These are phyloP conservation scores for Muraenolepis orangiensis DNA, from an alignment of 2,797 vertebrate genomes.

Conservation along the genomic window DNA sequence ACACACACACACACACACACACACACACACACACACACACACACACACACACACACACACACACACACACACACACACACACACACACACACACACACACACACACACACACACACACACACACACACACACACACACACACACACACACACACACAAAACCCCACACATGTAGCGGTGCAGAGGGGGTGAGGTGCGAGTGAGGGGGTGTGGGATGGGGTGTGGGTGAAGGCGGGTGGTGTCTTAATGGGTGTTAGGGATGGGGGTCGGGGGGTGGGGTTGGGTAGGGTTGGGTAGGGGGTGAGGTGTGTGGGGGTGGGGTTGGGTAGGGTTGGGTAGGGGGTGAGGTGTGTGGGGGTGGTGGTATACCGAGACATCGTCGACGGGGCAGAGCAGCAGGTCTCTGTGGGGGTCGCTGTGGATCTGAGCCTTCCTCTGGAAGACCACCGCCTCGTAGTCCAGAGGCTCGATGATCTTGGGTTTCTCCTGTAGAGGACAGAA, in stretches of 20 bases:
- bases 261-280: not conserved
- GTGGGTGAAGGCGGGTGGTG: not conserved
- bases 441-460: constrained; percentile 94
- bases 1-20: no score
- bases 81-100: no score
- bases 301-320: not conserved
- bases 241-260: no score
- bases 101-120: no score
- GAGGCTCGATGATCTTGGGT: constrained; percentile 90
- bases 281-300: not conserved
- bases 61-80: no score
- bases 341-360: no score
- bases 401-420: constrained; percentile 92
- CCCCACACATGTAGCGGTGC: not conserved
- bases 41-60: no score
- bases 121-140: not conserved
- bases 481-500: constrained; percentile 79
- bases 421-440: constrained; percentile 94
- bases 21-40: no score
- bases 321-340: not conserved
- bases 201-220: no score
- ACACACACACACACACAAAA: not conserved
- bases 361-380: constrained; percentile 91
- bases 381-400: constrained; percentile 91
- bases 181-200: not conserved